These are phyloP conservation scores for Polypterus bichir DNA, from an alignment of 2,113 vertebrate species.

Conservation along the genomic window DNA sequence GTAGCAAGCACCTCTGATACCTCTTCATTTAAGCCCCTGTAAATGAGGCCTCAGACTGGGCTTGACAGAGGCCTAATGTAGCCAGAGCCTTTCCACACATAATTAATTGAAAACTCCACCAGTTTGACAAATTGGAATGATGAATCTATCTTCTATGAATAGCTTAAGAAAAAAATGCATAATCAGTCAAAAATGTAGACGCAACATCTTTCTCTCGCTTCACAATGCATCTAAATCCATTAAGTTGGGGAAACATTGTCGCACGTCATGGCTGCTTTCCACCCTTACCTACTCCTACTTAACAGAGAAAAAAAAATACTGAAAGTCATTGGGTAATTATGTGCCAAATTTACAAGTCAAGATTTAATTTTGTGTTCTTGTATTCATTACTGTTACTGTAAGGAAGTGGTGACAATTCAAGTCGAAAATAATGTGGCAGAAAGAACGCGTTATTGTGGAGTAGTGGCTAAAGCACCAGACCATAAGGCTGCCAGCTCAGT, in stretches of 20 bases:
- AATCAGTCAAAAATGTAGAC: conserved; percentile 98
- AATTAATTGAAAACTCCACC: conserved; percentile 97
- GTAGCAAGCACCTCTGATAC: conserved; percentile 80
- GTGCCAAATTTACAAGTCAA: too few relatives aligned
- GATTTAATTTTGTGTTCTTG: too few relatives aligned
- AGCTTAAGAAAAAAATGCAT: conserved; percentile 80
- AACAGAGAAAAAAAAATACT: too few relatives aligned
- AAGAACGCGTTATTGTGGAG: too few relatives aligned
- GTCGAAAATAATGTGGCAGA: too few relatives aligned
- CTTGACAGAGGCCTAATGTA: conserved; percentile 78
- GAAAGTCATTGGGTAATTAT: too few relatives aligned
- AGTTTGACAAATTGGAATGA: conserved; percentile 99
- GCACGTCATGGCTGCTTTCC: too few relatives aligned
- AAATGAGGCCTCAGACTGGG: conserved; percentile 89
- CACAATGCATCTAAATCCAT: conserved; percentile 72
- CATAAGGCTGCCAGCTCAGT: too few relatives aligned
- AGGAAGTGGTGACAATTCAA: too few relatives aligned
- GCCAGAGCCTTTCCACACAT: conserved; percentile 68
- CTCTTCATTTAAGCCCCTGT: conserved; percentile 89
- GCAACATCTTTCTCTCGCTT: conserved; percentile 72
- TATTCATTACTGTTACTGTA: too few relatives aligned
- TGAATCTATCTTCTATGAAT: conserved; percentile 98
- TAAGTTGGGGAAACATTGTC: conserved; percentile 63
- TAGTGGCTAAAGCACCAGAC: too few relatives aligned
- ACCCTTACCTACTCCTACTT: too few relatives aligned